Conservation (phyloP, 2,888 invertebrate species). For the Brenthis ino region DNA sequence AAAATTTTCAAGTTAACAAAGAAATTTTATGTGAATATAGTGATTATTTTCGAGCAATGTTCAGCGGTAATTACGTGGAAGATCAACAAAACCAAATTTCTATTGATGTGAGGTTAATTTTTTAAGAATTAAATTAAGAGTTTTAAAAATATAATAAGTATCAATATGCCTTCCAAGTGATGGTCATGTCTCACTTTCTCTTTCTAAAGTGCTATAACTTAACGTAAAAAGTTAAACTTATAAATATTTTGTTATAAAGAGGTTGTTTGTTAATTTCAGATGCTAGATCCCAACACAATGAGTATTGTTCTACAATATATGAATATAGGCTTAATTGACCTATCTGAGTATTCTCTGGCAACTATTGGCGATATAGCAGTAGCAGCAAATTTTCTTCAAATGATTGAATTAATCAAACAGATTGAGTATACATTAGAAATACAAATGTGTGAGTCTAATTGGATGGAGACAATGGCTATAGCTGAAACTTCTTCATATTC, state of each 20-base stretch:
- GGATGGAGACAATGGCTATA: slow-evolving; percentile 62
- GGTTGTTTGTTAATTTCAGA: slow-evolving; percentile 47
- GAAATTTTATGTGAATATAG: slow-evolving; percentile 63
- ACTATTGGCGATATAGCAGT: slow-evolving; percentile 58
- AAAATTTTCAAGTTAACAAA: slow-evolving; percentile 60
- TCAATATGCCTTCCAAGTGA: too few species aligned
- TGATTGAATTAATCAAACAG: slow-evolving; percentile 67
- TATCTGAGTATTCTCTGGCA: slow-evolving; percentile 55
- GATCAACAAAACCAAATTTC: slow-evolving; percentile 58
- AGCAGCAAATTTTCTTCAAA: slow-evolving; percentile 69
- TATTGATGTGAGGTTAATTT: slow-evolving; percentile 62
- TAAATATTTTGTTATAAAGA: too few species aligned
- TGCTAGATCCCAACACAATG: slow-evolving; percentile 67
- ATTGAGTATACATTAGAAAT: slow-evolving; percentile 62
- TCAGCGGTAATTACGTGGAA: slow-evolving; percentile 71
- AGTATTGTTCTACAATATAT: slow-evolving; percentile 63
- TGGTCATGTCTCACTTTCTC: too few species aligned
- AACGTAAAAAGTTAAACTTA: too few species aligned
- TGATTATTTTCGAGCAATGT: slow-evolving; percentile 77
- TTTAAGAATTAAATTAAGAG: neutral
- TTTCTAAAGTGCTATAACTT: too few species aligned
- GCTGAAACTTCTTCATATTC: slow-evolving; percentile 59
- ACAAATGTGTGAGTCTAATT: slow-evolving; percentile 55
- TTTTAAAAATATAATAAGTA: too few species aligned
- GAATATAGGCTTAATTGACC: slow-evolving; percentile 62